Evolutionary conservation across 2,888 invertebrate species (phyloP).

Genomic region (Ectobius pallidus): DNA sequence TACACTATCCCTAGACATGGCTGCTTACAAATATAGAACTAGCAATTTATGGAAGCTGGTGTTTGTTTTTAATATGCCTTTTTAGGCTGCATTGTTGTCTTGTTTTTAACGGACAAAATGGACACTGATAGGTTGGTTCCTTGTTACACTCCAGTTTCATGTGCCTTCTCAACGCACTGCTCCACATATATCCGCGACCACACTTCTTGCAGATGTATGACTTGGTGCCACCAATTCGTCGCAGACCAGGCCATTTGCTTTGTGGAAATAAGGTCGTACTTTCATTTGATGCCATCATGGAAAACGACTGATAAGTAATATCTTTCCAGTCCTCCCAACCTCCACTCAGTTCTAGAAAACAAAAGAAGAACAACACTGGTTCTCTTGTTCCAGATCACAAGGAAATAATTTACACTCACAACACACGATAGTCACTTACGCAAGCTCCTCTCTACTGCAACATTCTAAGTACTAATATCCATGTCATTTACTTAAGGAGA

Average conservation of each 20-base stretch:
- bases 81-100: conserved; percentile 13
- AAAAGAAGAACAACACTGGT: neutral
- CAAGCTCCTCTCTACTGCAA: too few relatives aligned
- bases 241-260: neutral
- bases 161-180: neutral
- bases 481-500: too few relatives aligned
- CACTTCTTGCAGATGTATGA: neutral
- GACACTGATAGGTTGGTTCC: neutral
- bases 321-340: neutral
- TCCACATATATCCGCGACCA: conserved; percentile 19
- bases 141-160: conserved; percentile 5
- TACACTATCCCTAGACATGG: too few relatives aligned
- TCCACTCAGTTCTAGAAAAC: neutral
- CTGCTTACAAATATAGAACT: too few relatives aligned
- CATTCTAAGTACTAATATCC: too few relatives aligned
- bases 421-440: too few relatives aligned
- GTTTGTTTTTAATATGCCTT: conserved; percentile 8
- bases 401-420: too few relatives aligned
- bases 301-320: neutral
- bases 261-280: neutral
- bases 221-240: neutral
- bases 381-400: too few relatives aligned
- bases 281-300: neutral
- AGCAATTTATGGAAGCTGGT: too few relatives aligned
- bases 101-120: conserved; percentile 7